phyloP scores from a whole-genome alignment of 2,888 invertebrate species.

The Sepioteuthis lessoniana region DNA sequence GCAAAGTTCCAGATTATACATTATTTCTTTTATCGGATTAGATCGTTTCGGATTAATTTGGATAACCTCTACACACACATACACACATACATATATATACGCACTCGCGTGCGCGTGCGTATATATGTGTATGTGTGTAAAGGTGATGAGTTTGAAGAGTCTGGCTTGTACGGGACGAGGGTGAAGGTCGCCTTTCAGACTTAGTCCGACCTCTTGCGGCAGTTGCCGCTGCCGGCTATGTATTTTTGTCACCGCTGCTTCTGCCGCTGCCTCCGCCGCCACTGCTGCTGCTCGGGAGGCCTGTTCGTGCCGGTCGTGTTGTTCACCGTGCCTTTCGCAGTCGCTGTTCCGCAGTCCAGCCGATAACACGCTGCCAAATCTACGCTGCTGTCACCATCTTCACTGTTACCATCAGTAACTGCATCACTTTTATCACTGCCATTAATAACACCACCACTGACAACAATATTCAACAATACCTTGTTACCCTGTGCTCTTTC shows the following conservation, averaged over 20 bases:
- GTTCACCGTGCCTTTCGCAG: not conserved
- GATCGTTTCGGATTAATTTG: not conserved
- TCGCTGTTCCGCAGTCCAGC: not conserved
- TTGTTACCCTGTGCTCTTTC: not conserved
- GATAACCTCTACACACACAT: not conserved
- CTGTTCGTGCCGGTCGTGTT: not conserved
- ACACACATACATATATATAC: not conserved
- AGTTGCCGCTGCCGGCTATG: not conserved
- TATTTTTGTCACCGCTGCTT: not conserved
- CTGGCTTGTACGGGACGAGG: not conserved
- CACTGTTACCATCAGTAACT: not conserved
- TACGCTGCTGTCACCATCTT: not conserved
- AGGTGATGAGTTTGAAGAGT: not conserved
- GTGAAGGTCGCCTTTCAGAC: not conserved
- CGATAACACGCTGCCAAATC: constrained; percentile 12
- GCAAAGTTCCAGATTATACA: not conserved
- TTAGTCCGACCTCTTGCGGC: not conserved
- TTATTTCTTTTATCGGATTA: not conserved
- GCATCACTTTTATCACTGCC: not conserved
- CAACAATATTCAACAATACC: not conserved
- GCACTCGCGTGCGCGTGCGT: not conserved
- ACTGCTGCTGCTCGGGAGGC: not conserved
- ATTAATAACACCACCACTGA: not conserved
- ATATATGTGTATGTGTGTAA: not conserved
- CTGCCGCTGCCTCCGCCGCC: too few species aligned